Evolutionary conservation across 2,113 vertebrate species (phyloP), one percentile per base, ranked within the genome.

Genomic region (Brachypteracias leptosomus): DNA sequence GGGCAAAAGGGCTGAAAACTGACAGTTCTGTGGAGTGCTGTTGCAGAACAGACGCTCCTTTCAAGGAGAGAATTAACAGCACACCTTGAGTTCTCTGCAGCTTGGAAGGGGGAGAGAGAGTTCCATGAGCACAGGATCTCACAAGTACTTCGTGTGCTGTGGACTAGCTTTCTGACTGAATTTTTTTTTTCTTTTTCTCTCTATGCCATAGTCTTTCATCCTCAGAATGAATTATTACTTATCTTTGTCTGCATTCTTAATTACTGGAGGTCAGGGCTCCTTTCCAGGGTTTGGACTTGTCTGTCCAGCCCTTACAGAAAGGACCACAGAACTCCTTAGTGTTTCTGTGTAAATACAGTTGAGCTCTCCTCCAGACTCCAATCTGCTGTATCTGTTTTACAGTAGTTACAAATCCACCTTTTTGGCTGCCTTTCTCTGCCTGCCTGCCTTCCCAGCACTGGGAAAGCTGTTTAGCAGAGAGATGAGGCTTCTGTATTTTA

Each of bases 191-290:
- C 42, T 55, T 17, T 33, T 54, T 16, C 52, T 0, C 33, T 33
- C 18, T 28, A 6, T 93, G 44, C 66, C 26, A 3, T 21, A 70
- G 62, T 57, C 28, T 73, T 73, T 44, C n/a, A 46, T 67, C 46
- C 25, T 94, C 54, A 70, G 59, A 46, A 80, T 62, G 88, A 89
- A 80, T 13, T 85, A 13, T 91, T 88, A 82, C 90, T 95, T 91
- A 28, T 24, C 74, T 54, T 47, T 90, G 55, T 89, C 54, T 79
- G 58, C 14, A 15, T 93, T 62, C 77, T 91, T 74, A 95, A 9
- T 94, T 94, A 78, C 70, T 89, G 59, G 55, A 88, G 95, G 59
- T 88, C 54, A 88, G 73, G 77, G 59, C 79, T 90, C 46, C 51
- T 91, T 85, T 91, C 81, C 54, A 76, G 71, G 55, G 42, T 71